phyloP scores from a whole-genome alignment of 2,888 invertebrate species.

The Troilus luridus region DNA sequence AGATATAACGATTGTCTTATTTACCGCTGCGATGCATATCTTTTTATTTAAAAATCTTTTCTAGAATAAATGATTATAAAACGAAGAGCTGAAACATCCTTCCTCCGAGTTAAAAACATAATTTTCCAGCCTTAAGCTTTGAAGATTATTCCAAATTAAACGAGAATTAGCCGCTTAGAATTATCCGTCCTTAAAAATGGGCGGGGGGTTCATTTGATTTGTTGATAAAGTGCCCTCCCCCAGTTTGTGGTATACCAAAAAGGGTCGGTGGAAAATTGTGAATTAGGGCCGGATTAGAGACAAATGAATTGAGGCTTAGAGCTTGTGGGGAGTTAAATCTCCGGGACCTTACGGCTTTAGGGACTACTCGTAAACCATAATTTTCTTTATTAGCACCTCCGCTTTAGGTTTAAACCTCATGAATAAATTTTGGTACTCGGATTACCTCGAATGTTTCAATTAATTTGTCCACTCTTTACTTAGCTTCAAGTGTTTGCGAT shows the following conservation, averaged over 20 bases:
- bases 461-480: slow-evolving; percentile 49
- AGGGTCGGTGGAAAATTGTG: slow-evolving; percentile 45
- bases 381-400: slow-evolving; percentile 42
- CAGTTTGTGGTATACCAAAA: slow-evolving; percentile 29
- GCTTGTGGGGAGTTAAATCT: slow-evolving; percentile 39
- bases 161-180: slow-evolving; percentile 34
- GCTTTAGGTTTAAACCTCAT: slow-evolving; percentile 39
- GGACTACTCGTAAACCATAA: slow-evolving; percentile 40
- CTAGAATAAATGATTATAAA: neutral
- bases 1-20: too few relatives aligned
- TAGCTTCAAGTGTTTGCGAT: slow-evolving; percentile 42
- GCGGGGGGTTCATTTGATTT: slow-evolving; percentile 35
- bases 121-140: neutral
- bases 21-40: too few relatives aligned
- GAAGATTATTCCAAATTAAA: slow-evolving; percentile 23
- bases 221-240: slow-evolving; percentile 37
- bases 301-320: slow-evolving; percentile 49
- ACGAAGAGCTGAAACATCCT: neutral
- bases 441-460: slow-evolving; percentile 48
- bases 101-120: neutral
- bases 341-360: slow-evolving; percentile 38
- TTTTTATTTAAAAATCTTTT: neutral
- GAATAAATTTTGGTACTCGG: slow-evolving; percentile 46
- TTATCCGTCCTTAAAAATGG: slow-evolving; percentile 29
- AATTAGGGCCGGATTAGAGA: slow-evolving; percentile 45